Conservation (phyloP, 2,797 vertebrate species). For the Ctenopoma kingsleyae region DNA sequence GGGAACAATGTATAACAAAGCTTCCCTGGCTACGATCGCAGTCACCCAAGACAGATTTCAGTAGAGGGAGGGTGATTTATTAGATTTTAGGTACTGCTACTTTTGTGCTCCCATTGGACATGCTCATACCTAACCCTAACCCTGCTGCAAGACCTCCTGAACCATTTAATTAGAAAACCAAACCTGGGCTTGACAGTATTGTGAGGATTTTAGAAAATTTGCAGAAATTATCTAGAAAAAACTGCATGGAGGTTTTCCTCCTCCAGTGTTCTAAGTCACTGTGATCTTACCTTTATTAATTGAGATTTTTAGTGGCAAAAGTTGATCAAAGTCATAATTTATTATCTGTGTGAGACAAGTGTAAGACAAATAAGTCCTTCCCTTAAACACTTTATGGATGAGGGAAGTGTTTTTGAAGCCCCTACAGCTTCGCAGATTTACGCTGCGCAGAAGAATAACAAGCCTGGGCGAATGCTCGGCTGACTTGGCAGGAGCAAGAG, state of each 20-base stretch:
- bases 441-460: constrained; percentile 71
- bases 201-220: constrained; percentile 15
- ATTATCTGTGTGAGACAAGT: constrained; percentile 31
- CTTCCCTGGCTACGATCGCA: no score
- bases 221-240: constrained; percentile 12
- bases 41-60: background rate
- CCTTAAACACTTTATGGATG: constrained; percentile 56
- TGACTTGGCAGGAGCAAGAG: constrained; percentile 80
- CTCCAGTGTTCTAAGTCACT: constrained; percentile 7
- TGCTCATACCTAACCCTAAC: constrained; percentile 6
- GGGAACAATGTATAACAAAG: background rate
- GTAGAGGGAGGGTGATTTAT: constrained; percentile 5
- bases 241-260: background rate
- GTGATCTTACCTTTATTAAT: constrained; percentile 25
- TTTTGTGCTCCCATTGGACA: constrained; percentile 22
- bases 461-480: constrained; percentile 72
- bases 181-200: constrained; percentile 22
- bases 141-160: constrained; percentile 32
- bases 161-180: constrained; percentile 47
- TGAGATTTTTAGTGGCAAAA: constrained; percentile 18
- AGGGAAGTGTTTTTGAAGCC: constrained; percentile 60
- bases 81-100: constrained; percentile 31
- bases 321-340: constrained; percentile 38
- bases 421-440: constrained; percentile 70
- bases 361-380: constrained; percentile 36